Evolutionary conservation across 2,113 vertebrate genomes (phyloP), one percentile per base, ranked within the genome.

Genomic region (Ptyas mucosa): DNA sequence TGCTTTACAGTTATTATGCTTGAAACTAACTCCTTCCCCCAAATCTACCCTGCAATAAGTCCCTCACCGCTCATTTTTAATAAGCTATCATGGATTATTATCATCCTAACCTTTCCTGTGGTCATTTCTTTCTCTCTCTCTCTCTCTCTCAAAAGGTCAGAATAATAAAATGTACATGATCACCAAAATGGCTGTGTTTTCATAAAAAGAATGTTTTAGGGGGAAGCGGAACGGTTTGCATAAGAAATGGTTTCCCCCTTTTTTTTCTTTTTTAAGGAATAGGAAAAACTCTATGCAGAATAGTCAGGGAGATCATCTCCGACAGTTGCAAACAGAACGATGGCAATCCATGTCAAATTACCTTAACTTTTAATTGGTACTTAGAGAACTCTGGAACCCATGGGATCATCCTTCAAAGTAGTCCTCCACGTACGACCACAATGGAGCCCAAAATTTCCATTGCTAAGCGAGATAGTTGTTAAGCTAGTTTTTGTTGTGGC

Each of bases 31-130:
- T 86, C 57, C 34, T 46, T 46, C 24, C 55, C 55, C 69, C 53
- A 91, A 92, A 96, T 94, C 94, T 96, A 91, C 93, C 93, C 94
- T 95, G 95, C 96, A 96, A 97, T 96, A 96, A 93, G 69, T 89
- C 85, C 55, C 88, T 93, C 92, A 92, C 94, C 94, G 54, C 29
- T 93, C 89, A 4, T 92, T 8, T 94, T 94, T 96, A 94, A 93
- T 34, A n/a, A 39, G 81, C 20, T 88, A 51, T 94, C 75, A 43
- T 89, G 20, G 53, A 92, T 93, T 94, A 93, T 93, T 90, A 89
- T 90, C 51, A 5, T 87, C 49, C 57, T 61, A 90, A 96, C 94
- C 11, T 91, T 90, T 91, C 69, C 86, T 92, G 81, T 20, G 75
- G 46, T 29, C 58, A 92, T 92, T 49, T 43, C 29, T 94, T 93